Conservation (phyloP, 2,113 vertebrate genomes). For the Polypterus senegalus region DNA sequence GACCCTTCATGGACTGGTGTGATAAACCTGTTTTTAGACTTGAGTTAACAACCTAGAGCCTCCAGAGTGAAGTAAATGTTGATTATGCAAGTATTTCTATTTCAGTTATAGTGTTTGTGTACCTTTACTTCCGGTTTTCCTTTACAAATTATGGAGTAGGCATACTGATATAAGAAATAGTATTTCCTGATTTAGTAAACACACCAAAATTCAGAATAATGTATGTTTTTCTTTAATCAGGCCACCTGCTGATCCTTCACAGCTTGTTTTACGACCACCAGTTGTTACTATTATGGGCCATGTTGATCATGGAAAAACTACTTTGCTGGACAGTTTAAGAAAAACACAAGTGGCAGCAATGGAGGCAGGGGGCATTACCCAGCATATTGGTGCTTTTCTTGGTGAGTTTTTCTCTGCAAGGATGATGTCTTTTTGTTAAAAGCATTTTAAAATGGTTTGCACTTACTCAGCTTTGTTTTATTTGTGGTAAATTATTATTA, state of each 20-base stretch:
- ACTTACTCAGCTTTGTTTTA: no score
- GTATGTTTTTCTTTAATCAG: conserved; percentile 31
- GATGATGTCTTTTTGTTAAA: no score
- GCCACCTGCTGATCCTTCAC: conserved; percentile 55
- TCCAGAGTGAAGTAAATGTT: no score
- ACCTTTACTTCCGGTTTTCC: no score
- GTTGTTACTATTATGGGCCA: conserved; percentile 96
- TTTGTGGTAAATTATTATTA: no score
- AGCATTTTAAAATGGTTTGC: no score
- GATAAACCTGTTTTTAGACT: no score
- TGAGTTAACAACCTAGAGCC: no score
- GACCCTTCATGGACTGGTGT: no score
- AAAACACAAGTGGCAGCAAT: conserved; percentile 60
- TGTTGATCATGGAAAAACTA: conserved; percentile 93
- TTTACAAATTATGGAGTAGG: no score
- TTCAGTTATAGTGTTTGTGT: no score
- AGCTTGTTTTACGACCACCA: conserved; percentile 55
- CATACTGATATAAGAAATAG: not conserved
- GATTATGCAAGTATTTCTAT: no score
- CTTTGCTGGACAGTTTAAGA: conserved; percentile 74
- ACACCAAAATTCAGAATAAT: not conserved
- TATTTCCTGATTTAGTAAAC: not conserved
- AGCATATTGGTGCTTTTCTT: conserved; percentile 76
- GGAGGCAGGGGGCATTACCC: conserved; percentile 78
- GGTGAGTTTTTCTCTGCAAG: conserved; percentile 40